Percentiles rank a stretch among this genome's conserved stretches.
Conservation (phyloP, 2,113 vertebrate species). For the Caranx melampygus region DNA sequence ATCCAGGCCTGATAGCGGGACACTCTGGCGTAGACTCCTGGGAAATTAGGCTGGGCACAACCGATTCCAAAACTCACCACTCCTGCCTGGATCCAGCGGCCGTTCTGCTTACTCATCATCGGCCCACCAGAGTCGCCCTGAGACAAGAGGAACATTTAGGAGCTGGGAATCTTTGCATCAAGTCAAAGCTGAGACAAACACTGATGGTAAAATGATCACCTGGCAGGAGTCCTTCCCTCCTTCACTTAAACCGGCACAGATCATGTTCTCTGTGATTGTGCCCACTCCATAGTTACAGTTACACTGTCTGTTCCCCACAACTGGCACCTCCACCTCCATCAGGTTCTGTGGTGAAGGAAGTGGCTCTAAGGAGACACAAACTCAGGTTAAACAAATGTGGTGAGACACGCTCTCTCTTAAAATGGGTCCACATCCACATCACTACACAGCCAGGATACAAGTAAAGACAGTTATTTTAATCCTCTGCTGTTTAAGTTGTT, state of each 20-base stretch:
- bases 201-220: constrained; percentile 26
- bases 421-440: too few relatives aligned
- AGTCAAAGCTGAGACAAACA: background rate
- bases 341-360: constrained; percentile 60
- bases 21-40: constrained; percentile 88
- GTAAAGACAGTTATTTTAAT: too few relatives aligned
- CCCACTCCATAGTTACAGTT: constrained; percentile 54
- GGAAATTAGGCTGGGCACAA: constrained; percentile 84
- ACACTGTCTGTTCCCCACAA: constrained; percentile 75
- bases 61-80: constrained; percentile 88
- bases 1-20: constrained; percentile 87
- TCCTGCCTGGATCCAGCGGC: constrained; percentile 85
- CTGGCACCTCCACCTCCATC: constrained; percentile 76
- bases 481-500: too few relatives aligned
- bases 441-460: too few relatives aligned
- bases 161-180: background rate
- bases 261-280: constrained; percentile 81
- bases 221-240: constrained; percentile 84
- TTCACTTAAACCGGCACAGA: constrained; percentile 80
- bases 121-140: constrained; percentile 92
- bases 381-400: background rate
- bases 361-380: background rate
- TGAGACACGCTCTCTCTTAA: too few relatives aligned
- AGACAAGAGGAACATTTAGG: background rate
- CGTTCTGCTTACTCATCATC: constrained; percentile 81